phyloP scores from a whole-genome alignment of 2,113 vertebrate genomes.

The Danio rerio region DNA sequence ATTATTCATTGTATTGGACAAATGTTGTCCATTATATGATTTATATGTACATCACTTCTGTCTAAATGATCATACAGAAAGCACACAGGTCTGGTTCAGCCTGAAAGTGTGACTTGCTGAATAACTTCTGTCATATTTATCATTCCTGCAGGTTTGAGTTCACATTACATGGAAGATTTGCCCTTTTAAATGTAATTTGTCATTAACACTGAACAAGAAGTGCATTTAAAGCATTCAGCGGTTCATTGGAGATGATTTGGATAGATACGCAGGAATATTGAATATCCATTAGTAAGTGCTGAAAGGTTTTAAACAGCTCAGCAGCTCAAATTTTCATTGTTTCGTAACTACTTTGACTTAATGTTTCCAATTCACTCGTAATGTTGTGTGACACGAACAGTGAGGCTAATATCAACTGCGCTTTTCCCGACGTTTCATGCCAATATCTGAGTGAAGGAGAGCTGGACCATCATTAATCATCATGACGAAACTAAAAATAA shows the following conservation, averaged over 20 bases:
- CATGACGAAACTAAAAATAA: background rate
- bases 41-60: too few relatives aligned
- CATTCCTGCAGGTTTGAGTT: too few relatives aligned
- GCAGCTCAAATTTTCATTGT: constrained; percentile 9
- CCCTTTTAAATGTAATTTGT: background rate
- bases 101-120: too few relatives aligned
- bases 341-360: background rate
- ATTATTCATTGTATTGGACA: too few relatives aligned
- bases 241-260: background rate
- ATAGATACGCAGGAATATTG: background rate
- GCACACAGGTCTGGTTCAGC: too few relatives aligned
- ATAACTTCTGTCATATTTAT: too few relatives aligned
- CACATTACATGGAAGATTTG: background rate
- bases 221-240: background rate
- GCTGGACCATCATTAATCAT: constrained; percentile 9
- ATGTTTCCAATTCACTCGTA: background rate
- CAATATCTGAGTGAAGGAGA: constrained; percentile 23
- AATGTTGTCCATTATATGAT: too few relatives aligned
- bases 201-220: background rate
- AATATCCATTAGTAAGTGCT: background rate
- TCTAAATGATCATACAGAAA: too few relatives aligned
- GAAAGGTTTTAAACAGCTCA: constrained; percentile 25
- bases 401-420: constrained; percentile 24
- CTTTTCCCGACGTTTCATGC: background rate
- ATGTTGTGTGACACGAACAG: constrained; percentile 22